Conservation (phyloP, 2,113 vertebrate genomes). For the Andinoacara biseriatus region DNA sequence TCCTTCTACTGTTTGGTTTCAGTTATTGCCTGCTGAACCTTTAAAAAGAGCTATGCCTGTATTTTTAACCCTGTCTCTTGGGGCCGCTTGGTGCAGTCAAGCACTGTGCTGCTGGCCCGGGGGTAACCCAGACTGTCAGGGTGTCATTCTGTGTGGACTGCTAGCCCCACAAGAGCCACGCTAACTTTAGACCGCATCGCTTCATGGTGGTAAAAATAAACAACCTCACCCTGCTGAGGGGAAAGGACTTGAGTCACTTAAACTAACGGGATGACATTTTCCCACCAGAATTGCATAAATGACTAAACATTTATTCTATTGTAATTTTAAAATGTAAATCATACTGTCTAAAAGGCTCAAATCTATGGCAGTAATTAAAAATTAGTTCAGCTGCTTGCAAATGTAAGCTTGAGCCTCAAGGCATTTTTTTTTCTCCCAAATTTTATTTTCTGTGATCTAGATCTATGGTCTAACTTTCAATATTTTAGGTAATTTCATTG, state of each 20-base stretch:
- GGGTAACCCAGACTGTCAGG: constrained; percentile 76
- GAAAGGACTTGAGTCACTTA: constrained; percentile 44
- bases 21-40: constrained; percentile 68
- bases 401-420: neutral
- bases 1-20: constrained; percentile 65
- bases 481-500: neutral
- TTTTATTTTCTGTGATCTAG: neutral
- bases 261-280: constrained; percentile 62
- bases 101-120: constrained; percentile 47
- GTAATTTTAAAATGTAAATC: neutral
- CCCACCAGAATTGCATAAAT: constrained; percentile 48
- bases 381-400: neutral
- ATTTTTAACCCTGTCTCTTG: constrained; percentile 80
- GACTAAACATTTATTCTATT: neutral
- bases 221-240: constrained; percentile 32
- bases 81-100: constrained; percentile 55
- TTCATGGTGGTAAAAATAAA: constrained; percentile 79
- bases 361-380: neutral
- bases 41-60: constrained; percentile 74
- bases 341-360: neutral
- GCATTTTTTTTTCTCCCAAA: accelerated
- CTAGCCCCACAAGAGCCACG: constrained; percentile 50
- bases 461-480: neutral
- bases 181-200: constrained; percentile 78
- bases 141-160: constrained; percentile 68